Conservation (phyloP, 1,140 invertebrate species). For the Phortica variegata region DNA sequence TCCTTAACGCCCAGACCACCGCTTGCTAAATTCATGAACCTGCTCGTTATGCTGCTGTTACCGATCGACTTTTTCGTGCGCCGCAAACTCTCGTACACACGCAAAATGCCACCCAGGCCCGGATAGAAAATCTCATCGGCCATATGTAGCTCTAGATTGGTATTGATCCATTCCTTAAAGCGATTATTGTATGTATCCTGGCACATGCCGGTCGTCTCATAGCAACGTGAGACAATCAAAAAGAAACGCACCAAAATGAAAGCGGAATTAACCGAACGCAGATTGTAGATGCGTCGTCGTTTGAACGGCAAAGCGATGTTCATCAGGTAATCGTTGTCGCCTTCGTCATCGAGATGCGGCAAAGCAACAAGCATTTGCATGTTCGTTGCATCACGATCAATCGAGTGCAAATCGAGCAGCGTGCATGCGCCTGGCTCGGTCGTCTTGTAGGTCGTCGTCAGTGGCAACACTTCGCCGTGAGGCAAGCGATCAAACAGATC, state of each 20-base stretch:
- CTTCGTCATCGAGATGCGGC: conserved; percentile 21
- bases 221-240: conserved; percentile 18
- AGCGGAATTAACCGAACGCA: conserved; percentile 16
- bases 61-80: not conserved
- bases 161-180: conserved; percentile 20
- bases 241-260: conserved; percentile 22
- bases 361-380: conserved; percentile 20
- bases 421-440: conserved; percentile 1
- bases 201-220: conserved; percentile 9
- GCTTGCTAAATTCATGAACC: no score
- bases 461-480: conserved; percentile 1
- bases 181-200: conserved; percentile 11
- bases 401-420: conserved; percentile 1
- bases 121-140: conserved; percentile 25
- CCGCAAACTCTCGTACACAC: conserved; percentile 17
- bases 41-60: no score
- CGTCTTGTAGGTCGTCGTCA: not conserved
- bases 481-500: conserved; percentile 14
- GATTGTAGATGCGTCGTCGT: conserved; percentile 14
- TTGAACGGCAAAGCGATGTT: conserved; percentile 28
- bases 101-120: conserved; percentile 20
- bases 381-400: not conserved
- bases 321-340: conserved; percentile 9
- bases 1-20: no score
- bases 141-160: conserved; percentile 15